Evolutionary conservation across 2,113 vertebrate species (phyloP).

Genomic region (Peromyscus polionotus): DNA sequence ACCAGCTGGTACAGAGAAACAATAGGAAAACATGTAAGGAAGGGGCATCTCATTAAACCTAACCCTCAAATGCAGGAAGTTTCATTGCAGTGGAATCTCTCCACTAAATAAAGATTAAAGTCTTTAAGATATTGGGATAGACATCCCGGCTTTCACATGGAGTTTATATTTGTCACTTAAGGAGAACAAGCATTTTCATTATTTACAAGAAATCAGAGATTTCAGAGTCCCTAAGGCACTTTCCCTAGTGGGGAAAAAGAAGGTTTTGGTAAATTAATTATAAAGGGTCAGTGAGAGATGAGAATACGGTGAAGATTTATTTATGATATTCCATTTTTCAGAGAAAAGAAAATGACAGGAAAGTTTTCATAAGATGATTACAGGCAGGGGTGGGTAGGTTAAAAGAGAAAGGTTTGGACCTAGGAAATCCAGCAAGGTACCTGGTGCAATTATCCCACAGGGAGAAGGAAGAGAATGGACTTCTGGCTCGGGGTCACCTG

Average conservation of each 20-base stretch:
- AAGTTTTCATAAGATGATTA: conserved; percentile 21
- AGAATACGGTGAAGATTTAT: conserved; percentile 26
- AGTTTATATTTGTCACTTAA: conserved; percentile 31
- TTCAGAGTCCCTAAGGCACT: neutral
- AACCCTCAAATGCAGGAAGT: neutral
- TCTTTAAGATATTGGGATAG: neutral
- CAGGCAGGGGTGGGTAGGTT: neutral
- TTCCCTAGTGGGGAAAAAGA: neutral
- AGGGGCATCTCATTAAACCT: neutral
- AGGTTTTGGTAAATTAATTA: conserved; percentile 45
- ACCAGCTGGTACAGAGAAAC: neutral
- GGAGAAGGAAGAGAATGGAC: neutral
- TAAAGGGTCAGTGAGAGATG: neutral
- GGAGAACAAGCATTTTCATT: conserved; percentile 2
- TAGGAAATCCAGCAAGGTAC: neutral
- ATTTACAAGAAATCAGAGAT: neutral
- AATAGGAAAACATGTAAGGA: neutral
- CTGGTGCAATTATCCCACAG: neutral
- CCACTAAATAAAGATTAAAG: neutral
- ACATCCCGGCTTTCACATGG: neutral
- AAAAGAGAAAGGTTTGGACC: neutral
- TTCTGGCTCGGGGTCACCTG: neutral
- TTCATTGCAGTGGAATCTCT: neutral
- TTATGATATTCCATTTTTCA: neutral
- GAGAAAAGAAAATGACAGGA: conserved; percentile 1